These are phyloP conservation scores for Caenorhabditis sulstoni DNA, from an alignment of 2,888 invertebrate species.

Conservation along the genomic window DNA sequence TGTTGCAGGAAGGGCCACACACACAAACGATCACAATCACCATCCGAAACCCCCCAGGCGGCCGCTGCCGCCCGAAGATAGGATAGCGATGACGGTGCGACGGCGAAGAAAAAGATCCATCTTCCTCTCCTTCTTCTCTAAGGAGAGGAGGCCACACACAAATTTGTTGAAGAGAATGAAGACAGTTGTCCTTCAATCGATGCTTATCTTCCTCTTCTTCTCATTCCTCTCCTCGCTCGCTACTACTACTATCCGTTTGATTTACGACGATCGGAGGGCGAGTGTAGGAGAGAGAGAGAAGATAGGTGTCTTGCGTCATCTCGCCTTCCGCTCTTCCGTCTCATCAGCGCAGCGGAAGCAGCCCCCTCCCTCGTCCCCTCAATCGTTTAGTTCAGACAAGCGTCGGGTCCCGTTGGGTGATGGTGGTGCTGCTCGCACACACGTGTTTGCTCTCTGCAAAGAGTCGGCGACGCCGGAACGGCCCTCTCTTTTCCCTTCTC, in stretches of 20 bases:
- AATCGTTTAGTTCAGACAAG: slow-evolving; percentile 39
- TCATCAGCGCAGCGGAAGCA: not conserved
- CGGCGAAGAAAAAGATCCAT: slow-evolving; percentile 1
- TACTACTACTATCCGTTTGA: slow-evolving; percentile 44
- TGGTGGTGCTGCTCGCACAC: slow-evolving; percentile 24
- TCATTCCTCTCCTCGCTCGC: not conserved
- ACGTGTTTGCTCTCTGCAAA: slow-evolving; percentile 53
- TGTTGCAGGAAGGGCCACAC: too few relatives aligned
- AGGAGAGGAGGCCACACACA: not conserved
- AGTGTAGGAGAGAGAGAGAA: not conserved
- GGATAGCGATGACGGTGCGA: not conserved
- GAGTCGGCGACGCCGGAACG: slow-evolving; percentile 33
- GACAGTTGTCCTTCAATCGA: slow-evolving; percentile 56
- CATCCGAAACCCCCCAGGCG: not conserved
- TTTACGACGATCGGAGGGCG: slow-evolving; percentile 8
- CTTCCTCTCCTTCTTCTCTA: too few relatives aligned
- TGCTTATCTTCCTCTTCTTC: slow-evolving; percentile 36
- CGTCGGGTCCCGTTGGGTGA: too few relatives aligned
- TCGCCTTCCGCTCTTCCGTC: not conserved
- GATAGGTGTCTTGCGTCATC: slow-evolving; percentile 29
- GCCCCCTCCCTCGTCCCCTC: too few relatives aligned
- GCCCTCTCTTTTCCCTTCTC: too few relatives aligned
- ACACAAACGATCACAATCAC: slow-evolving; percentile 41
- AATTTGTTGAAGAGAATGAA: slow-evolving; percentile 5
- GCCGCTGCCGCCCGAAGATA: too few relatives aligned